These are phyloP conservation scores for Limnephilus lunatus DNA, from an alignment of 2,888 invertebrate genomes.

Conservation along the genomic window DNA sequence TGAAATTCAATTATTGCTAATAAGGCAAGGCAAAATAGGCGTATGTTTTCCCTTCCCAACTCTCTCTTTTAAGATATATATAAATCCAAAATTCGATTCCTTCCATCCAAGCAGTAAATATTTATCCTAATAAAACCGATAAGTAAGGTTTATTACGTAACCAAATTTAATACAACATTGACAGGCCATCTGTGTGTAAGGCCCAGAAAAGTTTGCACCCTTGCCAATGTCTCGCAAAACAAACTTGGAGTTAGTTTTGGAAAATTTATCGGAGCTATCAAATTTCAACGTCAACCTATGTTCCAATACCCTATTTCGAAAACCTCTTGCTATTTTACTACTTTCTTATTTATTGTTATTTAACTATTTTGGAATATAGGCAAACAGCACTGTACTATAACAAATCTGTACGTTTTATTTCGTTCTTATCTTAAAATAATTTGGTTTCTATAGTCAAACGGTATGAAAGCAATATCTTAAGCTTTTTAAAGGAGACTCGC, in stretches of 20 bases:
- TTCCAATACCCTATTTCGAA: not conserved
- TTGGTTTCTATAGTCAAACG: conserved; percentile 18
- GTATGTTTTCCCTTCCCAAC: not conserved
- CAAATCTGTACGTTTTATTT: not conserved
- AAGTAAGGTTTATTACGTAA: not conserved
- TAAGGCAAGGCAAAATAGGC: not conserved
- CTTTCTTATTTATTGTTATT: too few species aligned
- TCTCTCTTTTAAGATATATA: not conserved
- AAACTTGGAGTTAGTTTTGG: not conserved
- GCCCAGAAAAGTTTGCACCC: not conserved
- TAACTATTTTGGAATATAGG: not conserved
- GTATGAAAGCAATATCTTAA: not conserved
- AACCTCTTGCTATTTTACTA: not conserved
- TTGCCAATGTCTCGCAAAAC: not conserved
- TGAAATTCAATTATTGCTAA: not conserved
- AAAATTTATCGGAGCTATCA: not conserved
- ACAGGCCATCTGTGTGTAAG: not conserved
- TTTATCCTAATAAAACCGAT: not conserved
- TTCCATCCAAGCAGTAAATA: not conserved
- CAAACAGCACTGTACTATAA: not conserved
- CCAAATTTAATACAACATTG: not conserved
- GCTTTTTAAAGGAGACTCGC: conserved; percentile 31
- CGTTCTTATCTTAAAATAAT: not conserved
- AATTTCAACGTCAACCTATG: not conserved
- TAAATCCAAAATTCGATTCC: not conserved